These are phyloP conservation scores for Natrix natrix DNA, from an alignment of 2,797 vertebrate genomes.

Conservation along the genomic window DNA sequence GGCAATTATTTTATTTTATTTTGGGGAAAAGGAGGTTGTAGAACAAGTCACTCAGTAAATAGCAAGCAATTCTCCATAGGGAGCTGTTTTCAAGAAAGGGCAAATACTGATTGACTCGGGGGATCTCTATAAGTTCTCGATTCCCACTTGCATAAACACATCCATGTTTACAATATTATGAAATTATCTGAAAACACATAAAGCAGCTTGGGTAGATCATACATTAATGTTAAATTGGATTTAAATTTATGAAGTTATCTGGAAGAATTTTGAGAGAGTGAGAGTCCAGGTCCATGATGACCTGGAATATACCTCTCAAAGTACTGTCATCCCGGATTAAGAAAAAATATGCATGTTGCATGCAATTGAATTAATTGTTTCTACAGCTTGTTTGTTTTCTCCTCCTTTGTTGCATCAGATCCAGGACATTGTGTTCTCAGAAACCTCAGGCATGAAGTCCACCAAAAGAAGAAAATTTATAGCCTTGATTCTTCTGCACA, in stretches of 20 bases:
- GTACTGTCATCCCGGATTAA: not conserved
- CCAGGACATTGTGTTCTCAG: not conserved
- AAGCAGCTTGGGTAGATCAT: not conserved
- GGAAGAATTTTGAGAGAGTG: not conserved
- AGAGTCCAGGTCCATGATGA: not conserved
- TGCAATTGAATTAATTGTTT: not conserved
- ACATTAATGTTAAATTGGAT: not conserved
- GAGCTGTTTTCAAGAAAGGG: not conserved
- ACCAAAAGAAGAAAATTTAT: not conserved
- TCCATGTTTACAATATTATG: not conserved
- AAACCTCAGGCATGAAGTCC: not conserved
- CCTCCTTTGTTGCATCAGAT: not conserved
- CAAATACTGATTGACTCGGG: not conserved
- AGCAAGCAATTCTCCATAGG: not conserved
- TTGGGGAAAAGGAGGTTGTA: not conserved
- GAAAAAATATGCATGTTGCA: not conserved
- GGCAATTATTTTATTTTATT: not conserved
- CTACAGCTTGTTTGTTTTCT: not conserved
- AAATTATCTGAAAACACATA: not conserved
- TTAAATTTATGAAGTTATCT: not conserved
- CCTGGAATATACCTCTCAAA: not conserved
- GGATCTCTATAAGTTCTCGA: not conserved
- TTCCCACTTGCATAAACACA: not conserved
- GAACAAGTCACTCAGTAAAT: not conserved
- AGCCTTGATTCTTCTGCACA: slow-evolving; percentile 5